Evolutionary conservation across 2,888 invertebrate species (phyloP), one percentile per base, ranked within the genome.

Genomic region (Heliconius erato): DNA sequence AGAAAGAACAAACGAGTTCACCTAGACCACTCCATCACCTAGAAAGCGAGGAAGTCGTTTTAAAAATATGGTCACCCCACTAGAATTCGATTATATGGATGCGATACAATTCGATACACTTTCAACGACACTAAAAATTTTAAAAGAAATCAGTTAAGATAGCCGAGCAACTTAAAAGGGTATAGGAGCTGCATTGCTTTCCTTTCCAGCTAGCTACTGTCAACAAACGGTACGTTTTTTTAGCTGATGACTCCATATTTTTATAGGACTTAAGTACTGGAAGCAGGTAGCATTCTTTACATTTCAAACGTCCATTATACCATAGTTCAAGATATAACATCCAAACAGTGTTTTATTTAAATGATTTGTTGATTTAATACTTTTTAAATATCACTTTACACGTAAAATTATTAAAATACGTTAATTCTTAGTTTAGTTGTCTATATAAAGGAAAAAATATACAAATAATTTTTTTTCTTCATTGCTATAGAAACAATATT

Each of bases 91-190:
- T 63, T 49, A 65, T 63, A 65, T 63, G 63, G 23, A 69, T 67
- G 68, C n/a, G 54, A 44, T 28, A 76, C 26, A 81, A 84, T 82
- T 82, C 80, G 84, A 79, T 74, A 79, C 83, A 83, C 84, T 84
- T 83, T 83, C 84, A 32, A 83, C 49, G 40, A 72, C 76, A 83
- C 28, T 82, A 79, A 79, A 78, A 79, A 79, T 72, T 81, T 79
- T 81, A 32, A 77, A 77, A 74, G 80, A 83, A 83, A 81, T 81
- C 80, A 71, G n/a, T 67, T 44, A 72, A 35, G 59, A 78, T 54
- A 69, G 69, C 82, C 79, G 65, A 67, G 68, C 32, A 79, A 77
- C 67, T 40, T 44, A 82, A 40, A 84, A 84, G 82, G 79, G 63
- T 78, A 40, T 77, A 68, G 40, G 77, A n/a, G 54, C 71, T 78